Evolutionary conservation across 2,113 vertebrate genomes (phyloP).

Genomic region (Lepus timidus): DNA sequence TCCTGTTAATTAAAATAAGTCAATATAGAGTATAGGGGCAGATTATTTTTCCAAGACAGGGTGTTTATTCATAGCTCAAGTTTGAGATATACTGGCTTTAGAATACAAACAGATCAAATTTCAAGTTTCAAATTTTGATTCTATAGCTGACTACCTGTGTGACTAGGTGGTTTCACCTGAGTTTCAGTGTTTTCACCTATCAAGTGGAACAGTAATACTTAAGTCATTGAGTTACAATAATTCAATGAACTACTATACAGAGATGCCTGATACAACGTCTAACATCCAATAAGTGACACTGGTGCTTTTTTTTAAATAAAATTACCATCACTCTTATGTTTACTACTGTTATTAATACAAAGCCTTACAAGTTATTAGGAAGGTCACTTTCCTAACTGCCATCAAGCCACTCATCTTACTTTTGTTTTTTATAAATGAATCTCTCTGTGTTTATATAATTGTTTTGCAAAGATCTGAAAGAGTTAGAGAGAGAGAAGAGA

Average conservation of each 20-base stretch:
- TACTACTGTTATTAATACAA: conserved; percentile 51
- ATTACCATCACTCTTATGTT: background rate
- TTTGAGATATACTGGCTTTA: conserved; percentile 49
- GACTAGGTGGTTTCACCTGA: background rate
- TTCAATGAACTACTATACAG: background rate
- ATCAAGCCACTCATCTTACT: background rate
- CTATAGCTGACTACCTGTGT: background rate
- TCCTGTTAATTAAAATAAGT: conserved; percentile 40
- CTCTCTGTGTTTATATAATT: no score
- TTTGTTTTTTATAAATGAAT: background rate
- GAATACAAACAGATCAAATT: conserved; percentile 46
- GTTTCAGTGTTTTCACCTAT: background rate
- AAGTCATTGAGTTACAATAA: background rate
- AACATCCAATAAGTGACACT: background rate
- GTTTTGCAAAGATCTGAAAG: no score
- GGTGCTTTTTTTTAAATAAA: background rate
- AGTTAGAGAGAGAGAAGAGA: no score
- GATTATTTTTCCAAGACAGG: conserved; percentile 45
- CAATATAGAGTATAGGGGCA: background rate
- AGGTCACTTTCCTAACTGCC: conserved; percentile 6
- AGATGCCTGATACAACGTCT: background rate
- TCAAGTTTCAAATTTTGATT: conserved; percentile 37
- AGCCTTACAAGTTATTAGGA: conserved; percentile 22
- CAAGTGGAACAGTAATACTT: background rate
- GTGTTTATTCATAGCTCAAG: conserved; percentile 23